Evolutionary conservation across 2,888 invertebrate genomes (phyloP), one percentile per base, ranked within the genome.

Genomic region (Noctua comes): DNA sequence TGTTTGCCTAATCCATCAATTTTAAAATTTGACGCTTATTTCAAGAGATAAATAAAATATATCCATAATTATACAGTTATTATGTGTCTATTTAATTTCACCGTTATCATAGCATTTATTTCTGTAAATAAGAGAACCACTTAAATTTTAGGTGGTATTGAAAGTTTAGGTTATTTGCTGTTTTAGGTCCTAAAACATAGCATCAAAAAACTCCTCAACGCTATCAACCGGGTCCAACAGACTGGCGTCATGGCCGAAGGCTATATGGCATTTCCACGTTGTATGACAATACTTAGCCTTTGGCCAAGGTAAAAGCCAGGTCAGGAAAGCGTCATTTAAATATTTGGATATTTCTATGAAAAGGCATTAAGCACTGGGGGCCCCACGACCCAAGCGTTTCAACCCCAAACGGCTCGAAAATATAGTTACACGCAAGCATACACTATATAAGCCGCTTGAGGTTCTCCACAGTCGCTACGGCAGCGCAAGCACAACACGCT

Each of bases 1-100:
- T 87, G 82, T 76, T 85, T 84, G 76, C 85, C 78, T 78, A 90
- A 79, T 76, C 72, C 73, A 73, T 68, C 69, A 82, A 79, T 69
- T 78, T 71, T 77, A 77, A 64, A 69, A 71, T 74, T 66, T 65
- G n/a, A 71, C 21, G 86, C 88, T 80, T 85, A 86, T 62, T 78
- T 51, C n/a, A 65, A 70, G 31, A 54, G 69, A 71, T 78, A 69
- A 82, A 76, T 86, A 85, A 85, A 85, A 73, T 70, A 65, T 78
- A 66, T 57, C 21, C 31, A 4, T 62, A 62, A 27, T 43, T 24
- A 24, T 31, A 54, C 18, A 43, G n/a, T 24, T 65, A 64, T 13
- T 65, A 18, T 10, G 31, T 36, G 62, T 62, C 62, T 62, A 36
- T 64, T 64, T 36, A n/a, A 66, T 66, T 66, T 43, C n/a, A 66